phyloP scores from a whole-genome alignment of 2,113 vertebrate genomes.

The Cryptotis parvus region DNA sequence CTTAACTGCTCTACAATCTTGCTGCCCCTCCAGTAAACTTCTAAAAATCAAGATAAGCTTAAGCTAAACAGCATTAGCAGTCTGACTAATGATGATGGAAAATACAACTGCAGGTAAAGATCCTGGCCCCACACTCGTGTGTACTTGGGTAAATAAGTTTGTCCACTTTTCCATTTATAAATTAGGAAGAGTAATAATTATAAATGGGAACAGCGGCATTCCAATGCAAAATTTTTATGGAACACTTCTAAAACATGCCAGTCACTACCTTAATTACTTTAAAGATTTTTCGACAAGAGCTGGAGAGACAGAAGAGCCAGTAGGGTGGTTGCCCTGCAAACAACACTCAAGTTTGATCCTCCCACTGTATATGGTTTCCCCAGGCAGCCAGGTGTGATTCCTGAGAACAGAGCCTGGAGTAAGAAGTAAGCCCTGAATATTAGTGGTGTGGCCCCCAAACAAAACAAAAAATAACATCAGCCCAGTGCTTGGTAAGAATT shows the following conservation, averaged over 20 bases:
- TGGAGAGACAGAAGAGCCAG: too few relatives aligned
- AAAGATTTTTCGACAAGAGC: background rate
- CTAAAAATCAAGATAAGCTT: background rate
- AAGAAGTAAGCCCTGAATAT: too few relatives aligned
- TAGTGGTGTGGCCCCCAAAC: too few relatives aligned
- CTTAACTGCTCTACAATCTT: background rate
- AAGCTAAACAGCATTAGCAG: background rate
- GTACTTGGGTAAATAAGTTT: background rate
- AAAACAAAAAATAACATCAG: background rate
- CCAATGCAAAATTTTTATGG: background rate
- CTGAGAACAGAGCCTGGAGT: too few relatives aligned
- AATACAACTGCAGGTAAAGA: background rate
- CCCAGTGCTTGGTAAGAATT: background rate
- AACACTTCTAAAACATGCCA: background rate
- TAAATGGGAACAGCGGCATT: background rate
- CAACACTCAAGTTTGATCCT: too few relatives aligned
- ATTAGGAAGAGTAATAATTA: constrained; percentile 11
- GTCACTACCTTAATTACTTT: background rate
- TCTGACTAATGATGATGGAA: background rate
- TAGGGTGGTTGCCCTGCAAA: too few relatives aligned
- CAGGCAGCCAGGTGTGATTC: too few relatives aligned
- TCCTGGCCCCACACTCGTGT: background rate
- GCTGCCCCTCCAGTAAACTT: background rate
- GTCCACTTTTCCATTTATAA: background rate
- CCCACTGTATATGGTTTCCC: too few relatives aligned